Conservation (phyloP, 2,888 invertebrate species). For the Amiota minor region DNA sequence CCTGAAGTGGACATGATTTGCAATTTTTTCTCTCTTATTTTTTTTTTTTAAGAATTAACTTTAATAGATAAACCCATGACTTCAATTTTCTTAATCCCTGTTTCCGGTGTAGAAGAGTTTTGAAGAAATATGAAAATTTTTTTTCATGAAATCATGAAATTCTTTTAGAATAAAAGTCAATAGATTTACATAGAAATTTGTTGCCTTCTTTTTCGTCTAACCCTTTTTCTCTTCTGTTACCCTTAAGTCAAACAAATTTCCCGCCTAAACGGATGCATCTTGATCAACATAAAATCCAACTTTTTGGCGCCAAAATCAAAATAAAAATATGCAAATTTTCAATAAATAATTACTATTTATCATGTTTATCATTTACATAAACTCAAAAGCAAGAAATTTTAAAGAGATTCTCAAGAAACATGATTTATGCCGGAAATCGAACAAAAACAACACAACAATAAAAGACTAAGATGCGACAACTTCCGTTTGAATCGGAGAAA, state of each 20-base stretch:
- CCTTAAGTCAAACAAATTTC: conserved; percentile 40
- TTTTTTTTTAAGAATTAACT: conserved; percentile 66
- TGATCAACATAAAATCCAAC: background rate
- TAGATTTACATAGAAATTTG: too few relatives aligned
- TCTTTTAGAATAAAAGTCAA: too few relatives aligned
- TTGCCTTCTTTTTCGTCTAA: too few relatives aligned
- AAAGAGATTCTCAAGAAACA: background rate
- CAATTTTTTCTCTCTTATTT: conserved; percentile 33
- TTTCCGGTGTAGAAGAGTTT: conserved; percentile 49
- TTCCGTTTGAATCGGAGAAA: conserved; percentile 53
- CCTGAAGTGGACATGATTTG: conserved; percentile 23
- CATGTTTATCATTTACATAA: too few relatives aligned
- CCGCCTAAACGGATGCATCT: conserved; percentile 43
- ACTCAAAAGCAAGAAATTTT: background rate
- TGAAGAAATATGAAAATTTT: background rate
- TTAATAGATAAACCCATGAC: conserved; percentile 68
- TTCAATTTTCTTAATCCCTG: conserved; percentile 56
- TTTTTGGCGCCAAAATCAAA: conserved; percentile 50
- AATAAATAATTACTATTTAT: background rate
- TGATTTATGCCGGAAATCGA: conserved; percentile 49
- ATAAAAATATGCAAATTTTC: conserved; percentile 52
- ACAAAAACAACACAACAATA: conserved; percentile 27
- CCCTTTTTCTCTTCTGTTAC: too few relatives aligned
- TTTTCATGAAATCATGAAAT: background rate
- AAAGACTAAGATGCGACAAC: conserved; percentile 36